phyloP scores from a whole-genome alignment of 2,797 vertebrate species.

The Dallia pectoralis region DNA sequence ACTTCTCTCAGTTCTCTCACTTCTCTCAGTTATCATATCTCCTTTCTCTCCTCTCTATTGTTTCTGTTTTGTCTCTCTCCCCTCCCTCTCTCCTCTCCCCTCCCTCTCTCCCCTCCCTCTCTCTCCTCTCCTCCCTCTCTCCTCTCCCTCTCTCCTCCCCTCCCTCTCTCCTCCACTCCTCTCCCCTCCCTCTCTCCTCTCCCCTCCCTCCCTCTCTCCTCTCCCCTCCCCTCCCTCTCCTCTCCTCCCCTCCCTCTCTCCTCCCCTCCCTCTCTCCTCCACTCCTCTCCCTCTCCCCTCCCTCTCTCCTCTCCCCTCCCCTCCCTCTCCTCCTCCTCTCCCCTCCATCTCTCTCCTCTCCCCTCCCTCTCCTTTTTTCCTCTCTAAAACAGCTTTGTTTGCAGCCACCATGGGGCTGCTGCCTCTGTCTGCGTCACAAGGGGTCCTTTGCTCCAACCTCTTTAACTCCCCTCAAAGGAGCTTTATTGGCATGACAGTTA shows the following conservation, averaged over 20 bases:
- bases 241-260: neutral
- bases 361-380: constrained; percentile 59
- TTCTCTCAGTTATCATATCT: too few species aligned
- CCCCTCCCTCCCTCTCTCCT: constrained; percentile 35
- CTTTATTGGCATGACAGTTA: constrained; percentile 70
- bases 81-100: constrained; percentile 16
- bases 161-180: neutral
- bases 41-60: too few species aligned
- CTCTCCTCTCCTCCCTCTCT: neutral
- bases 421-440: constrained; percentile 56
- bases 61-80: constrained; percentile 29
- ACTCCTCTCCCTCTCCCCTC: neutral
- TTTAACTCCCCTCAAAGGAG: constrained; percentile 64
- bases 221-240: constrained; percentile 32
- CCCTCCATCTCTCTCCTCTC: constrained; percentile 33
- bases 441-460: constrained; percentile 56
- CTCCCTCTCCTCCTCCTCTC: constrained; percentile 27
- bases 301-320: neutral
- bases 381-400: constrained; percentile 77
- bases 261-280: too few species aligned
- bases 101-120: constrained; percentile 10
- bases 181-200: constrained; percentile 19
- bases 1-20: constrained; percentile 29
- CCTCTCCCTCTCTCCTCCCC: neutral
- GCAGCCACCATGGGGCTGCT: constrained; percentile 75